phyloP scores from a whole-genome alignment of 92 coral and sea anemone genomes.

The Muricea muricata region DNA sequence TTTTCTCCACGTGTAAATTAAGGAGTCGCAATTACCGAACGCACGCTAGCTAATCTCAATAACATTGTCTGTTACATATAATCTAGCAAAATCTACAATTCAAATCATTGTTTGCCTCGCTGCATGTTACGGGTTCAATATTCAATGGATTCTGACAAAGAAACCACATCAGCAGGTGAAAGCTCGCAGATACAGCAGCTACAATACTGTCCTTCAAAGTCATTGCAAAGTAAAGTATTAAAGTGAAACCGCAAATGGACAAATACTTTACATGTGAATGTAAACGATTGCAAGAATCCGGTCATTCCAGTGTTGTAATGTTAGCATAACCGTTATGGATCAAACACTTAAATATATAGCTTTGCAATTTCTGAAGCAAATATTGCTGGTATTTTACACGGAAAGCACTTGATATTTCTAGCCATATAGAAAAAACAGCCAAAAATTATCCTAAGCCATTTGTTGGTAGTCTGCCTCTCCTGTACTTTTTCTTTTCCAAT shows the following conservation, averaged over 20 bases:
- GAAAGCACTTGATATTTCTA: background rate
- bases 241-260: background rate
- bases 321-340: background rate
- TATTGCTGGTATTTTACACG: background rate
- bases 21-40: slow-evolving; percentile 21
- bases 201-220: too few relatives aligned
- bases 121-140: slow-evolving; percentile 8
- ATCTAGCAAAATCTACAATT: slow-evolving; percentile 1
- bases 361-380: too few relatives aligned
- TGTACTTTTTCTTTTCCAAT: too few relatives aligned
- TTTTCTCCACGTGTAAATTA: slow-evolving; percentile 13
- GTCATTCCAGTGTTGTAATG: background rate
- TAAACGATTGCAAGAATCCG: background rate
- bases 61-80: background rate
- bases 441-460: too few relatives aligned
- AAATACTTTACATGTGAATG: background rate
- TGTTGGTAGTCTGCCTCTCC: too few relatives aligned
- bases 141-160: slow-evolving; percentile 37
- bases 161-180: slow-evolving; percentile 71
- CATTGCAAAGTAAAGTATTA: too few relatives aligned
- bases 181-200: slow-evolving; percentile 26
- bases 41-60: background rate
- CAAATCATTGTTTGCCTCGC: slow-evolving; percentile 1
- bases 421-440: too few relatives aligned
- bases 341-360: background rate